Evolutionary conservation across 2,888 invertebrate species (phyloP).

Genomic region (Eumerus sabulonum): DNA sequence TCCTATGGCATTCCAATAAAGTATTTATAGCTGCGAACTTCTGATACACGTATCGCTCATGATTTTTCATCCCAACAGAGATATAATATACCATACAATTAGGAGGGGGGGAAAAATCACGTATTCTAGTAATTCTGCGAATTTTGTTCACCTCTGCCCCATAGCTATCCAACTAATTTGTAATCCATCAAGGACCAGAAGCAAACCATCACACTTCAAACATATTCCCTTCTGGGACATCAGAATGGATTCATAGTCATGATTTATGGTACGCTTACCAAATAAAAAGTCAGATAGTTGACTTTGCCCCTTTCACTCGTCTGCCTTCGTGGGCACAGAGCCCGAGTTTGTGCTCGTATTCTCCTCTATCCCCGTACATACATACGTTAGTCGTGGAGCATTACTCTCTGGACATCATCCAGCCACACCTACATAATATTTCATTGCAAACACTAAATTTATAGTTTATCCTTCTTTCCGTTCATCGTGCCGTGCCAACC

Average conservation of each 20-base stretch:
- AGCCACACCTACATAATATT: conserved; percentile 68
- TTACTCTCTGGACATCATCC: conserved; percentile 63
- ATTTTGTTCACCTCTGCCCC: conserved; percentile 49
- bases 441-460: conserved; percentile 65
- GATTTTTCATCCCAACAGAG: too few relatives aligned
- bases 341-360: not conserved
- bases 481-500: conserved; percentile 6
- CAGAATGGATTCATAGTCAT: conserved; percentile 64
- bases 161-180: conserved; percentile 54
- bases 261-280: conserved; percentile 67
- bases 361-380: conserved; percentile 39
- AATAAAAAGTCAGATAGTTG: conserved; percentile 66
- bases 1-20: too few relatives aligned
- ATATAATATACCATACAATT: too few relatives aligned
- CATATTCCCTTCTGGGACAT: conserved; percentile 61
- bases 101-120: too few relatives aligned
- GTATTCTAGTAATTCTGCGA: not conserved
- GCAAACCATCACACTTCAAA: conserved; percentile 57
- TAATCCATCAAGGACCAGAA: conserved; percentile 63
- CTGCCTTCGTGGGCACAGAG: not conserved
- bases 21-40: too few relatives aligned
- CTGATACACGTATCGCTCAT: too few relatives aligned
- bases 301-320: conserved; percentile 27
- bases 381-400: conserved; percentile 30
- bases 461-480: conserved; percentile 60